Conservation (phyloP, 2,888 invertebrate genomes). For the Cheilosia variabilis region DNA sequence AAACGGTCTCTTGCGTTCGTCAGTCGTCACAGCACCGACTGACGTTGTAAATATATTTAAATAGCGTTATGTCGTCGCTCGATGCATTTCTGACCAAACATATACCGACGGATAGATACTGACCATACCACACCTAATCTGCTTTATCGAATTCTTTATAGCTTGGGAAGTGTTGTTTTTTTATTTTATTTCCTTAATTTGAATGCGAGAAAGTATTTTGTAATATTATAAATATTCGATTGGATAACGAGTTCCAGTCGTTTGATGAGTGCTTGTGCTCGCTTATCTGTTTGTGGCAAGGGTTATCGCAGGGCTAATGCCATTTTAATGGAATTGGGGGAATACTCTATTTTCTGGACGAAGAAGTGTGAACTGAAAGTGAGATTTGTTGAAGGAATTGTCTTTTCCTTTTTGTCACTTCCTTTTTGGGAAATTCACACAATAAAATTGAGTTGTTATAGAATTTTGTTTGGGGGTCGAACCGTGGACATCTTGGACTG, state of each 20-base stretch:
- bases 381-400: no score
- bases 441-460: no score
- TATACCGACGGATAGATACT: neutral
- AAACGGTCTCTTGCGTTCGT: conserved; percentile 17
- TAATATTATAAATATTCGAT: conserved; percentile 23
- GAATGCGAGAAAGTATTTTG: conserved; percentile 48
- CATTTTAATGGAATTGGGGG: conserved; percentile 38
- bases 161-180: neutral
- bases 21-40: neutral
- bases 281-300: neutral
- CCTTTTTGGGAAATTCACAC: no score
- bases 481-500: no score
- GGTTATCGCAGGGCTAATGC: conserved; percentile 29
- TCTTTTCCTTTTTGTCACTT: no score
- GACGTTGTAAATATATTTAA: conserved; percentile 11
- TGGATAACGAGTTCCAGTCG: conserved; percentile 7
- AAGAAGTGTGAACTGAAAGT: no score
- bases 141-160: conserved; percentile 36
- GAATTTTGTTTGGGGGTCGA: no score
- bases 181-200: conserved; percentile 4
- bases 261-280: conserved; percentile 3
- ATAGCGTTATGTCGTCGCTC: conserved; percentile 4
- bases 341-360: neutral
- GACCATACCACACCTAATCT: conserved; percentile 57
- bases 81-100: conserved; percentile 39